phyloP scores from a whole-genome alignment of 2,797 vertebrate genomes.

The Glossophaga mutica region DNA sequence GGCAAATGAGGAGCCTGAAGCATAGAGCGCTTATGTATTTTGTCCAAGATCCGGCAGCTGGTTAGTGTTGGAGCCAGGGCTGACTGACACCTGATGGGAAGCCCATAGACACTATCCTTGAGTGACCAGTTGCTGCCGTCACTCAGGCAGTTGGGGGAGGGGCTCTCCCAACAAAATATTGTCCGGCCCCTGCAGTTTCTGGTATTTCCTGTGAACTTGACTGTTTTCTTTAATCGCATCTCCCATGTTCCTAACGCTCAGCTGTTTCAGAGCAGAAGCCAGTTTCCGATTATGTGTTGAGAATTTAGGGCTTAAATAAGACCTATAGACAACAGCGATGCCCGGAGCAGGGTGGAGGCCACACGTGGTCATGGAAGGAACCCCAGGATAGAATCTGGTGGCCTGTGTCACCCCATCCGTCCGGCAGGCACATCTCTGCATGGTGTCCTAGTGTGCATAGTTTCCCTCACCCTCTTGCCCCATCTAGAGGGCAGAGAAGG shows the following conservation, averaged over 20 bases:
- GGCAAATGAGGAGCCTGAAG: background rate
- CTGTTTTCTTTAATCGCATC: background rate
- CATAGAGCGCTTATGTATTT: background rate
- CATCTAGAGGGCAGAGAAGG: background rate
- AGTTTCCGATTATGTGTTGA: background rate
- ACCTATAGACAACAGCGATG: background rate
- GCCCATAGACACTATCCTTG: background rate
- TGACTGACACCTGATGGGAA: background rate
- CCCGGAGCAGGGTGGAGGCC: background rate
- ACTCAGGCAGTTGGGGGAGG: background rate
- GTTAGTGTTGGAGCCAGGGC: background rate
- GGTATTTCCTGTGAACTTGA: background rate
- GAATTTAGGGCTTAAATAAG: background rate
- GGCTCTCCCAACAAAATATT: background rate
- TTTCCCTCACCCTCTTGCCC: background rate
- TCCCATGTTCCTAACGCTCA: background rate
- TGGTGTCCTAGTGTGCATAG: background rate
- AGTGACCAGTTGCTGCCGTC: background rate
- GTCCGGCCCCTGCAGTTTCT: background rate
- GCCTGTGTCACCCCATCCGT: accelerated
- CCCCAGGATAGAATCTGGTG: too few relatives aligned
- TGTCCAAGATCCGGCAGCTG: background rate
- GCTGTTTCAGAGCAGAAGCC: background rate
- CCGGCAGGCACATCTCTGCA: background rate
- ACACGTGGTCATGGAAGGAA: background rate